Evolutionary conservation across 2,888 invertebrate genomes (phyloP).

Genomic region (Myathropa florea): DNA sequence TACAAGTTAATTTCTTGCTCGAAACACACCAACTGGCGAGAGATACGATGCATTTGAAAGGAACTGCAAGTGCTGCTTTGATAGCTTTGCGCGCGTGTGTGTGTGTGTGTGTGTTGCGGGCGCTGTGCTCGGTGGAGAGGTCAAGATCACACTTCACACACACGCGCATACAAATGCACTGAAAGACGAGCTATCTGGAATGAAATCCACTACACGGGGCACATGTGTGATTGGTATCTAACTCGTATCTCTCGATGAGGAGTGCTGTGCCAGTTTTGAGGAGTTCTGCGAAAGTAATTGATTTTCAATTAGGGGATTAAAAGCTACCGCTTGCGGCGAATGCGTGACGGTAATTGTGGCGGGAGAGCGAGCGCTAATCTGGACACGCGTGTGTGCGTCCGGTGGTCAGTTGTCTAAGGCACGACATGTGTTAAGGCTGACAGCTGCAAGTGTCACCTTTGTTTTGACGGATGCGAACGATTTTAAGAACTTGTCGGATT

Average conservation of each 20-base stretch:
- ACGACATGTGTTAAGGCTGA: neutral
- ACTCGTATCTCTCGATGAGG: neutral
- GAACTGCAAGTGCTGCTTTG: neutral
- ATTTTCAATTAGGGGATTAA: conserved; percentile 19
- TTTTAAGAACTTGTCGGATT: neutral
- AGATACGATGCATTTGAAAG: neutral
- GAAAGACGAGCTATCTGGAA: neutral
- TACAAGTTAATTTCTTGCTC: conserved; percentile 12
- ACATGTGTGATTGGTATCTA: conserved; percentile 45
- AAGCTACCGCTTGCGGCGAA: neutral
- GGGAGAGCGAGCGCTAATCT: neutral
- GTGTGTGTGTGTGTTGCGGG: conserved; percentile 30
- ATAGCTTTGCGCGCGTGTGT: neutral
- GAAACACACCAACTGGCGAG: neutral
- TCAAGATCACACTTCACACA: conserved; percentile 45
- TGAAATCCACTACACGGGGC: neutral
- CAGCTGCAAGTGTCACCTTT: neutral
- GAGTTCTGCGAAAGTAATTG: conserved; percentile 2
- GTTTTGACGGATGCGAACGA: neutral
- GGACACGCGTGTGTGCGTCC: neutral
- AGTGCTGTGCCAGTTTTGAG: neutral
- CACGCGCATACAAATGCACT: neutral
- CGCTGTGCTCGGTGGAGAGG: conserved; percentile 55
- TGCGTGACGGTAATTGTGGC: conserved; percentile 1
- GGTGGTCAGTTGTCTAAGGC: neutral